Evolutionary conservation across 2,113 vertebrate genomes (phyloP), one percentile per base, ranked within the genome.

Genomic region (Neoarius graeffei): DNA sequence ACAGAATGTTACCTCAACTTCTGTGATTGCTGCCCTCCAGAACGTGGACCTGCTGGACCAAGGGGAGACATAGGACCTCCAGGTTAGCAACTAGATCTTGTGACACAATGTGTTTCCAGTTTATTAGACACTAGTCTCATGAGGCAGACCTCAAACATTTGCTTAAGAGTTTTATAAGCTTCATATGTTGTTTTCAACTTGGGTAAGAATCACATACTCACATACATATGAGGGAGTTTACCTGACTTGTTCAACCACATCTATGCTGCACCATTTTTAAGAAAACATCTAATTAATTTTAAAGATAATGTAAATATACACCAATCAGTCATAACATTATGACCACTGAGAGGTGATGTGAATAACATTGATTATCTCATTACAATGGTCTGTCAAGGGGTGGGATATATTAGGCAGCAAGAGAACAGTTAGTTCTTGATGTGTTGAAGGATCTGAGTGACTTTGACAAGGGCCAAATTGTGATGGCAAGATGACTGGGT

Each of bases 1-100:
- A 95, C 94, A 0, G 97, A 97, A 89, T 98, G 97, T 92, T 96
- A 98, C 94, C 96, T 97, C 92, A 99, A 99, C 90, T 97, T 98
- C 92, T 99, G 98, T 67, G 97, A 97, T 67, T 99, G 98, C 92
- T 99, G 98, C 91, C 94, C 96, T 0, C 93, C 96, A 1, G 82
- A 93, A 6, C 77, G 64, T 14, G 97, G 97, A 0, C 95, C 94
- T 52, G 95, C 91, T 83, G 98, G 97, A 50, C 93, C 94, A n/a
- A 95, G 94, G 0, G 98, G 97, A 66, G 93, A 96, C 0, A 93
- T 82, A 48, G 98, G 98, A 69, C 87, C 94, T 27, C 89, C 94
- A 97, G 98, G 98, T 99, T 96, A 1, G 69, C 25, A 6, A 0
- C 42, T 48, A 42, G 7, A 62, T 42, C 20, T 35, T 11, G 19